These are phyloP conservation scores for Epinotia ramella DNA, from an alignment of 2,888 invertebrate genomes.

Conservation along the genomic window DNA sequence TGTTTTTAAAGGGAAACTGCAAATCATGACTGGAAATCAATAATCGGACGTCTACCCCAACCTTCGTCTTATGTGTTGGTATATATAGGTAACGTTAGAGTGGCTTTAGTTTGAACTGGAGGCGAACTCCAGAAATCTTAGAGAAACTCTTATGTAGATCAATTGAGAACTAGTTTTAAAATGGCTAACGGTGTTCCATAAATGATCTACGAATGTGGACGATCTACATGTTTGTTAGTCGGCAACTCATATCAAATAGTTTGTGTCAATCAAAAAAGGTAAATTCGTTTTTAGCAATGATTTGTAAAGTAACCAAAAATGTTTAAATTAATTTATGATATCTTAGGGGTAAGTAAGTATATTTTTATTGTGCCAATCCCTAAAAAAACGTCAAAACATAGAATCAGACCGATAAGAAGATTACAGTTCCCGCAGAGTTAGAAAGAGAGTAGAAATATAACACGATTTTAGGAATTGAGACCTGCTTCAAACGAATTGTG, in stretches of 20 bases:
- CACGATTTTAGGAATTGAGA: slow-evolving; percentile 38
- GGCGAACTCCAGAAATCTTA: not conserved
- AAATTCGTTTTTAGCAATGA: no score
- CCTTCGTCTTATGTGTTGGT: slow-evolving; percentile 33
- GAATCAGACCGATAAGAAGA: slow-evolving; percentile 71
- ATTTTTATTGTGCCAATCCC: slow-evolving; percentile 65
- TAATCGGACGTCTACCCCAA: slow-evolving; percentile 33
- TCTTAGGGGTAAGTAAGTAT: slow-evolving; percentile 54
- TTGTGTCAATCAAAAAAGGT: no score
- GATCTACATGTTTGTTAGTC: no score
- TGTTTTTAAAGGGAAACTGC: slow-evolving; percentile 34
- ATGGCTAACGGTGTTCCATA: no score
- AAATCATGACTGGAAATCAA: slow-evolving; percentile 42
- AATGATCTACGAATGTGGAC: no score
- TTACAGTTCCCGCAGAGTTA: slow-evolving; percentile 64
- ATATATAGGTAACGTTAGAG: slow-evolving; percentile 5
- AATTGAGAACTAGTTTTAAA: no score
- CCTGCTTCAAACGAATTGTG: slow-evolving; percentile 40
- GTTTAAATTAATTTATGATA: no score
- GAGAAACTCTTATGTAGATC: no score
- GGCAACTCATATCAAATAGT: no score
- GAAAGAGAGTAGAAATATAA: slow-evolving; percentile 61
- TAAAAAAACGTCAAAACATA: slow-evolving; percentile 75
- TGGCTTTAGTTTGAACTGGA: slow-evolving; percentile 51
- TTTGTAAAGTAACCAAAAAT: no score